Evolutionary conservation across 2,888 invertebrate species (phyloP).

Genomic region (Agrypnus murinus): DNA sequence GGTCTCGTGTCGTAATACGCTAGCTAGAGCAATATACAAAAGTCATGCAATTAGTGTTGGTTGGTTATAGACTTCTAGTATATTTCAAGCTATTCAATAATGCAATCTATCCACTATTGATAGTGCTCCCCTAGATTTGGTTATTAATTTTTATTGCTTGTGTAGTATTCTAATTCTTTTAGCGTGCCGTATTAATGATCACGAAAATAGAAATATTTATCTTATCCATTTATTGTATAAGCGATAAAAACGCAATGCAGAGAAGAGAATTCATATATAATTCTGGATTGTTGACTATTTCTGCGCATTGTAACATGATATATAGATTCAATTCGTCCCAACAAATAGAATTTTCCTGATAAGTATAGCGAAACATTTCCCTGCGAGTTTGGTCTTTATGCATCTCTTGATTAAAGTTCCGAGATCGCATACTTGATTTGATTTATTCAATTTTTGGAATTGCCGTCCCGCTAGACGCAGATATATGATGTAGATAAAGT

Average conservation of each 20-base stretch:
- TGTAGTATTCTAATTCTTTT: too few relatives aligned
- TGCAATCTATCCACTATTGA: too few relatives aligned
- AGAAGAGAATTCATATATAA: conserved; percentile 60
- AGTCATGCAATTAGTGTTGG: too few relatives aligned
- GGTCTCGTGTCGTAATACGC: too few relatives aligned
- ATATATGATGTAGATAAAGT: conserved; percentile 66
- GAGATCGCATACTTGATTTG: conserved; percentile 56
- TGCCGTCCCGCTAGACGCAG: conserved; percentile 62
- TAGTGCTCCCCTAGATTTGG: too few relatives aligned
- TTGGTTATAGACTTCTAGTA: too few relatives aligned
- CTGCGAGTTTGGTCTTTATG: conserved; percentile 52
- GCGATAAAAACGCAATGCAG: conserved; percentile 37
- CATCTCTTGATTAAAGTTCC: conserved; percentile 34
- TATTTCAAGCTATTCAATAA: too few relatives aligned
- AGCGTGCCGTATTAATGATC: too few relatives aligned
- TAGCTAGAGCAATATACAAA: too few relatives aligned
- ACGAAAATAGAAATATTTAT: neutral
- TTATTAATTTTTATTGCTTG: too few relatives aligned
- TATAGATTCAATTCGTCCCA: conserved; percentile 70
- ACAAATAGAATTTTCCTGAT: conserved; percentile 69
- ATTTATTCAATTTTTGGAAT: conserved; percentile 68
- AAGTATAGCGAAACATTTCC: conserved; percentile 55
- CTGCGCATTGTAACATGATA: conserved; percentile 65
- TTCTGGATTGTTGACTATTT: conserved; percentile 60
- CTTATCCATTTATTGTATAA: conserved; percentile 4